Evolutionary conservation across 2,797 vertebrate genomes (phyloP).

Genomic region (Gadopsis bispinosus): DNA sequence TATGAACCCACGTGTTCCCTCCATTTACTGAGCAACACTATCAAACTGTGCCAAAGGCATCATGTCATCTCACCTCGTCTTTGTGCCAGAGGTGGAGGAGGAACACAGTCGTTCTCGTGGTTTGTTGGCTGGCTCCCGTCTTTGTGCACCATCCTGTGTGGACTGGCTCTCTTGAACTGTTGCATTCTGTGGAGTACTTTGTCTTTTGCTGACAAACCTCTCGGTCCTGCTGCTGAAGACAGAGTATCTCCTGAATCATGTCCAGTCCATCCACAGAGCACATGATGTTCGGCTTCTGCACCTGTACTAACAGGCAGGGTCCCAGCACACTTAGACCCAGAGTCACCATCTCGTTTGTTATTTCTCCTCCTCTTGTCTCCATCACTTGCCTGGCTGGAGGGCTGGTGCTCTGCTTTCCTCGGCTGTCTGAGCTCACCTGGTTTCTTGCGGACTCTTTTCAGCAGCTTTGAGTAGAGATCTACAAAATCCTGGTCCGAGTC

Average conservation of each 20-base stretch:
- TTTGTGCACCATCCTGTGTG: constrained; percentile 81
- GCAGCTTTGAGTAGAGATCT: constrained; percentile 87
- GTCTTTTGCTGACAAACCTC: constrained; percentile 74
- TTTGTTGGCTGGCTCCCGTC: constrained; percentile 4
- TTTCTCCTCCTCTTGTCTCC: constrained; percentile 57
- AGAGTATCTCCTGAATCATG: constrained; percentile 29
- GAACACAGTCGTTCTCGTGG: background rate
- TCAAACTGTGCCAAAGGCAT: background rate
- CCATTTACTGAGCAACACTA: background rate
- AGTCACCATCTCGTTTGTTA: background rate
- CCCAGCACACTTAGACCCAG: constrained; percentile 7
- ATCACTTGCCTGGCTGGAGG: constrained; percentile 30
- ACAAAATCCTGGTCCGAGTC: constrained; percentile 93
- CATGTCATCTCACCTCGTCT: constrained; percentile 53
- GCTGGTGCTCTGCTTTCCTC: constrained; percentile 30
- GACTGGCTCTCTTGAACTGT: constrained; percentile 88
- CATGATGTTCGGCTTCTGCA: background rate
- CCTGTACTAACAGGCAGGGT: constrained; percentile 26
- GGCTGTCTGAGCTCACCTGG: constrained; percentile 56
- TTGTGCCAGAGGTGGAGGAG: background rate
- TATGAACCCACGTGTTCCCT: background rate
- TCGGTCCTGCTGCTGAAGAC: background rate
- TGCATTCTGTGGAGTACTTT: constrained; percentile 91
- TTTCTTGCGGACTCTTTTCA: constrained; percentile 87
- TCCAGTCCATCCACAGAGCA: constrained; percentile 8